Percentiles rank a stretch among this genome's conserved stretches.
Conservation (phyloP, 2,797 vertebrate genomes). For the Natrix natrix region DNA sequence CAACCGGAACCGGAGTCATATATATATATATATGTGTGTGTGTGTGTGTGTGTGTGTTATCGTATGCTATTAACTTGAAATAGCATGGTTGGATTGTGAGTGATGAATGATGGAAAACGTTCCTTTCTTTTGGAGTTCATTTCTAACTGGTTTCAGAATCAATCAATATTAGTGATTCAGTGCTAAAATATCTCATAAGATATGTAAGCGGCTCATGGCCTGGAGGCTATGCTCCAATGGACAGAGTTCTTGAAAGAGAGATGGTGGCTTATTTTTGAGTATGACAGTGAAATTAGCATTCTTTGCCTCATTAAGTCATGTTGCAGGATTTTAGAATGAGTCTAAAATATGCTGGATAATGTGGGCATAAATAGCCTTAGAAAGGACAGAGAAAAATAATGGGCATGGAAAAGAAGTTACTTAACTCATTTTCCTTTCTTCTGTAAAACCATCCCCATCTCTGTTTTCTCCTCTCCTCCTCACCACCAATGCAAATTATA, state of each 20-base stretch:
- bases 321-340: not conserved
- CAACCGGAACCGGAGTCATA: no score
- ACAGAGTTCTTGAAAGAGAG: not conserved
- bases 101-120: constrained; percentile 28
- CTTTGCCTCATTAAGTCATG: not conserved
- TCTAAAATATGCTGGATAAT: not conserved
- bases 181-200: not conserved
- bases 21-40: no score
- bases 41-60: not conserved
- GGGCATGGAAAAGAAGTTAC: not conserved
- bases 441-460: not conserved
- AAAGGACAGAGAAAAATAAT: not conserved
- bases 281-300: not conserved
- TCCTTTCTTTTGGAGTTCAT: not conserved
- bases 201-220: rapidly evolving
- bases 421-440: not conserved
- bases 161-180: not conserved
- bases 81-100: constrained; percentile 10
- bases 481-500: not conserved
- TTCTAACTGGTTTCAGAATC: constrained; percentile 13
- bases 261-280: not conserved
- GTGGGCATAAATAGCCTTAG: not conserved
- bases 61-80: not conserved
- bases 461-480: not conserved
- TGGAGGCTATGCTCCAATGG: not conserved